A percentile compares a stretch with the other conserved stretches of the same genome.
Evolutionary conservation across 2,113 vertebrate genomes (phyloP).

Genomic region (Petaurus breviceps): DNA sequence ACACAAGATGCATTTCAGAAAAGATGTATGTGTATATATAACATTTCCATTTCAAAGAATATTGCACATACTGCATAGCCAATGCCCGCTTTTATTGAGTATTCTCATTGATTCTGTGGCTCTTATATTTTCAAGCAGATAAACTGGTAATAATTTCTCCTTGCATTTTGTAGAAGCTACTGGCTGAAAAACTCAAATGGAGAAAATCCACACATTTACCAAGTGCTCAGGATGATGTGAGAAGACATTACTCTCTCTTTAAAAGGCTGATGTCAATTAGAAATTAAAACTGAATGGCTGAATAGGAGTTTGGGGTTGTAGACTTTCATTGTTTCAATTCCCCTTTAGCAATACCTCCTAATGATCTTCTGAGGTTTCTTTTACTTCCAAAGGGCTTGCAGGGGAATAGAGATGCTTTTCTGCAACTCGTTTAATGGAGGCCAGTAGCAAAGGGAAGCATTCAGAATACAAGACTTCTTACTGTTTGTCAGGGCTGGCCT

Average conservation of each 20-base stretch:
- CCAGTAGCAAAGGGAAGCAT: neutral
- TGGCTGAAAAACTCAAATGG: constrained; percentile 22
- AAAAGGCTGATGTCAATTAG: neutral
- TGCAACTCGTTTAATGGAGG: neutral
- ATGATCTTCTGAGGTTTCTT: neutral
- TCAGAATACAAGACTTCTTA: neutral
- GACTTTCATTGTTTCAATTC: neutral
- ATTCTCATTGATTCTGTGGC: neutral
- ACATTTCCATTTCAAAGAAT: neutral
- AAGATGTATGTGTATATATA: constrained; percentile 31
- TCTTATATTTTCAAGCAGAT: neutral
- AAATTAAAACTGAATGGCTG: neutral
- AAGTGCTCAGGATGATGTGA: neutral
- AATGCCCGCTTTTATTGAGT: neutral
- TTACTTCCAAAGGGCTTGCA: neutral
- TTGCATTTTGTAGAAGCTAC: neutral
- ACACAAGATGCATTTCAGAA: neutral
- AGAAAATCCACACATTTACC: constrained; percentile 13
- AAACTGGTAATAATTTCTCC: neutral
- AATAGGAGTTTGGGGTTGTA: neutral
- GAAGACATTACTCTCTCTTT: neutral
- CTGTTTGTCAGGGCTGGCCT: neutral
- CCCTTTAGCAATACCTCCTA: neutral
- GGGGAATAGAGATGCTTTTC: neutral
- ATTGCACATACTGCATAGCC: neutral